phyloP scores from a whole-genome alignment of 2,888 invertebrate species.

The Xanthia icteritia region DNA sequence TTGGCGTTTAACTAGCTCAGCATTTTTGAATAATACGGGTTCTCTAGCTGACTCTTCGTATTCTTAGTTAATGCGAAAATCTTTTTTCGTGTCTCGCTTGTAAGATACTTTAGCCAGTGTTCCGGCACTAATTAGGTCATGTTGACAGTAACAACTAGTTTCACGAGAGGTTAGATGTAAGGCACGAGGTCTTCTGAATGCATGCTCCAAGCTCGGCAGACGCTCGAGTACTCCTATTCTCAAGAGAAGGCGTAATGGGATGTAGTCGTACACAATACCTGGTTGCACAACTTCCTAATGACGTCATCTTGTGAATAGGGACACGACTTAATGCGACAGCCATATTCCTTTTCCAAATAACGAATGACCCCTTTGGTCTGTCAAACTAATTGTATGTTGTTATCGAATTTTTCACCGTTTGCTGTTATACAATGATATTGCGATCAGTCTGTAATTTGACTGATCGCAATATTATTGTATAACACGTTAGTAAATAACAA shows the following conservation, averaged over 20 bases:
- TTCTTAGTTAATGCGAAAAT: constrained; percentile 22
- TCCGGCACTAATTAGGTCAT: constrained; percentile 72
- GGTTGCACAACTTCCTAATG: constrained; percentile 66
- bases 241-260: constrained; percentile 55
- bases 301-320: constrained; percentile 57
- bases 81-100: constrained; percentile 26
- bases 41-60: neutral
- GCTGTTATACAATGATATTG: neutral
- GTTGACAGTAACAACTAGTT: constrained; percentile 67
- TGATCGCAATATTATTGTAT: no score
- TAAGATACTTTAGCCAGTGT: constrained; percentile 40
- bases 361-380: neutral
- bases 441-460: neutral
- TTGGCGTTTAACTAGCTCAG: constrained; percentile 24
- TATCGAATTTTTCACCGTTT: neutral
- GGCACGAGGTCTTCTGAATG: constrained; percentile 67
- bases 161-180: constrained; percentile 57
- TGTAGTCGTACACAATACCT: constrained; percentile 45
- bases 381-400: no score
- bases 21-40: constrained; percentile 9
- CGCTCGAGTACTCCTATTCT: constrained; percentile 61
- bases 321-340: constrained; percentile 13
- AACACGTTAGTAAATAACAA: neutral
- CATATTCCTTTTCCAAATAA: constrained; percentile 14
- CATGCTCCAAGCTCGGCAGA: constrained; percentile 66